These are phyloP conservation scores for Coccyzus lansbergi DNA, from an alignment of 2,797 vertebrate species.

Conservation along the genomic window DNA sequence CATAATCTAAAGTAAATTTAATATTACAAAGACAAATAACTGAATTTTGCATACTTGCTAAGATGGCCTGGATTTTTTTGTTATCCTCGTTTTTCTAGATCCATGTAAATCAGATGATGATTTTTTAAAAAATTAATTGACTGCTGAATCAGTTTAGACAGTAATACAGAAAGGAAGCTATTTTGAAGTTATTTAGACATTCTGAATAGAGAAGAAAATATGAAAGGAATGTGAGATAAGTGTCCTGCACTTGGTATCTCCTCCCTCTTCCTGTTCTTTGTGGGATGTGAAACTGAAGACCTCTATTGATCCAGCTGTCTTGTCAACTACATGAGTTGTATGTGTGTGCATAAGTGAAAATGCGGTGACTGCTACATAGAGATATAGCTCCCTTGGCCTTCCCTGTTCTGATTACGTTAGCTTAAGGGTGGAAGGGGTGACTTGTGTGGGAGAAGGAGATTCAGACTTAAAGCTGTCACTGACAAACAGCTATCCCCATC, in stretches of 20 bases:
- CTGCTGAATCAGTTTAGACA: not conserved
- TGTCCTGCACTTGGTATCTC: conserved; percentile 52
- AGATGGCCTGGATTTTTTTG: not conserved
- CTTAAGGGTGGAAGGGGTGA: rapidly evolving
- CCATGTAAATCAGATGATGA: not conserved
- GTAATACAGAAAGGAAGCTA: conserved; percentile 52
- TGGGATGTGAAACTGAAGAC: conserved; percentile 43
- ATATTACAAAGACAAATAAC: not conserved
- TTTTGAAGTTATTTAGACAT: conserved; percentile 74
- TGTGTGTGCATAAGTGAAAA: not conserved
- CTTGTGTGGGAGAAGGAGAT: not conserved
- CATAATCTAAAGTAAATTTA: not conserved
- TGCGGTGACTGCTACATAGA: rapidly evolving
- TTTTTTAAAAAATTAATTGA: not conserved
- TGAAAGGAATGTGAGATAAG: conserved; percentile 79
- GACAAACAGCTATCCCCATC: not conserved
- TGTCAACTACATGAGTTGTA: not conserved
- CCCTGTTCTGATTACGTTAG: not conserved
- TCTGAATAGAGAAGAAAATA: conserved; percentile 69
- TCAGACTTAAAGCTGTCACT: not conserved
- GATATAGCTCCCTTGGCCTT: not conserved
- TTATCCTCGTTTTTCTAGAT: not conserved
- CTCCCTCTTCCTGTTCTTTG: conserved; percentile 74
- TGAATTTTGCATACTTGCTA: not conserved
- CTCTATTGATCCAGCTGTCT: not conserved